Conservation (phyloP, 2,113 vertebrate genomes). For the Colaptes auratus region DNA sequence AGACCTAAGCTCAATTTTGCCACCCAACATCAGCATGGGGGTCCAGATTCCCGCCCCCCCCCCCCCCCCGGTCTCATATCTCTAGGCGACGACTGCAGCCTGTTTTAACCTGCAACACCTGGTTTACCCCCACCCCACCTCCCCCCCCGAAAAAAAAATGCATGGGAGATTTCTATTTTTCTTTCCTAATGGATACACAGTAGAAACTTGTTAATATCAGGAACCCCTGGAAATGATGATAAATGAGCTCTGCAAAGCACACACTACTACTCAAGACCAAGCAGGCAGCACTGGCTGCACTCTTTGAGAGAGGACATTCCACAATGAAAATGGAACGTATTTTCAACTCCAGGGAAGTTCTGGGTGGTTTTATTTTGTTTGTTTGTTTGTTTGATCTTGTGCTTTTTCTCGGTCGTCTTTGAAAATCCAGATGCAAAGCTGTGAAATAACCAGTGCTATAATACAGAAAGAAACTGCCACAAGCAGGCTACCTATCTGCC, state of each 20-base stretch:
- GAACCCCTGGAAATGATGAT: not conserved
- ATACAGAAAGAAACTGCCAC: constrained; percentile 1
- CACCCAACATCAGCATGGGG: not conserved
- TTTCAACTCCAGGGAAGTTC: constrained; percentile 3
- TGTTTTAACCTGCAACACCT: constrained; percentile 15
- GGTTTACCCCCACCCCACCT: not conserved
- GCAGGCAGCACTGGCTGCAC: not conserved
- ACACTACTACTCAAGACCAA: constrained; percentile 25
- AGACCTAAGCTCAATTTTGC: not conserved
- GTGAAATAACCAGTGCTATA: not conserved
- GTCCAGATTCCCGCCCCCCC: not conserved
- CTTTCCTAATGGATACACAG: constrained; percentile 35
- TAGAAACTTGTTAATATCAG: constrained; percentile 13
- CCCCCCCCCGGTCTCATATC: not conserved
- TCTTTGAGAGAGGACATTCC: not conserved
- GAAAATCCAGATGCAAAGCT: constrained; percentile 23
- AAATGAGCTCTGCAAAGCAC: constrained; percentile 33
- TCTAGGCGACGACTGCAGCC: not conserved
- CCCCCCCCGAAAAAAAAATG: not conserved
- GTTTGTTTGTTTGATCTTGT: not conserved
- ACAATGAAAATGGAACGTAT: constrained; percentile 32
- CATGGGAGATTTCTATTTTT: constrained; percentile 42
- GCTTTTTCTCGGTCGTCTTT: not conserved
- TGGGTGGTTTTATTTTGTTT: not conserved
- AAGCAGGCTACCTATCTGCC: constrained; percentile 40